A percentile compares a stretch with the other conserved stretches of the same genome.
phyloP scores from a whole-genome alignment of 2,888 invertebrate genomes.

The Tinea trinotella region DNA sequence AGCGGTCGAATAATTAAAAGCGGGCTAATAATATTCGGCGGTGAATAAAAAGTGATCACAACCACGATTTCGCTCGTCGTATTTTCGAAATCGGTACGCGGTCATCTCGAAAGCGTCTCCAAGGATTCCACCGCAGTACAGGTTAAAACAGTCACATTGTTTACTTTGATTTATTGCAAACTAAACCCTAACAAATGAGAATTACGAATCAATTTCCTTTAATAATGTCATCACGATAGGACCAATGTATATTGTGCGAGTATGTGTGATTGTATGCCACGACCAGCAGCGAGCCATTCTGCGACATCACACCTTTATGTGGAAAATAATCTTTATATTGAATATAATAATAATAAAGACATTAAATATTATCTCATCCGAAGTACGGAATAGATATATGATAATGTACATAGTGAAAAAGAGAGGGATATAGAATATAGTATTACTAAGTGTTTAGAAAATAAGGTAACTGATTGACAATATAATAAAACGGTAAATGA shows the following conservation, averaged over 20 bases:
- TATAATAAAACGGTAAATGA: neutral
- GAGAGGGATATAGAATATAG: too few relatives aligned
- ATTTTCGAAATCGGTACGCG: slow-evolving; percentile 63
- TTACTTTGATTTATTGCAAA: neutral
- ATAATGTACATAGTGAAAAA: too few relatives aligned
- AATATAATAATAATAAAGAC: too few relatives aligned
- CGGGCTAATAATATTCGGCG: slow-evolving; percentile 41
- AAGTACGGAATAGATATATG: too few relatives aligned
- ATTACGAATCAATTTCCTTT: slow-evolving; percentile 9
- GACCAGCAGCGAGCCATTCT: slow-evolving; percentile 29
- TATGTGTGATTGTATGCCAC: slow-evolving; percentile 26
- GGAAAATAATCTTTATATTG: slow-evolving; percentile 16
- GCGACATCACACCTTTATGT: slow-evolving; percentile 27
- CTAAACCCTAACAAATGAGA: neutral
- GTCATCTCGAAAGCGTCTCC: slow-evolving; percentile 38
- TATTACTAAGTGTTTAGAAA: too few relatives aligned
- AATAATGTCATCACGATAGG: neutral
- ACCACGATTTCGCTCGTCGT: slow-evolving; percentile 60
- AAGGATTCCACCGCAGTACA: slow-evolving; percentile 18
- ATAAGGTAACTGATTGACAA: too few relatives aligned
- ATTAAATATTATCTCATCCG: too few relatives aligned
- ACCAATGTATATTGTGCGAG: slow-evolving; percentile 9
- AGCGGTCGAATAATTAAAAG: slow-evolving; percentile 53
- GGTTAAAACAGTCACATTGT: neutral
- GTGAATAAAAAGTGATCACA: slow-evolving; percentile 52